Conservation (phyloP, 2,888 invertebrate species). For the Autographa gamma region DNA sequence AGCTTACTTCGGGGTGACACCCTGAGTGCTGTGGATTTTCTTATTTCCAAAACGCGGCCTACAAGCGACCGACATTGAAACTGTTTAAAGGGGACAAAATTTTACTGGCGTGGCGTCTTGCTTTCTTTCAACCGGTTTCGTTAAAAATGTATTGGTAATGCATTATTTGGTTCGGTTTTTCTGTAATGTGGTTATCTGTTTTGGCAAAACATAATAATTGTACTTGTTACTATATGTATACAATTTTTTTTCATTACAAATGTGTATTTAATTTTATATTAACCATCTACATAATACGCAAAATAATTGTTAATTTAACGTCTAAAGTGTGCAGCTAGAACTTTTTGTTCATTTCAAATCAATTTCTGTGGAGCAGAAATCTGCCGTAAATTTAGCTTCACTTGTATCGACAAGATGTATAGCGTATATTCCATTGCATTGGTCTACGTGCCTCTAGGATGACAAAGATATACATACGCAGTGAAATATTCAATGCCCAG, state of each 20-base stretch:
- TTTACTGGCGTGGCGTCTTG: background rate
- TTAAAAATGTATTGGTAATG: background rate
- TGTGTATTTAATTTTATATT: too few species aligned
- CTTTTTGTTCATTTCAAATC: slow-evolving; percentile 26
- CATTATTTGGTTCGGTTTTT: too few species aligned
- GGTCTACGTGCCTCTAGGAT: slow-evolving; percentile 20
- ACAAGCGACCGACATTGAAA: slow-evolving; percentile 26
- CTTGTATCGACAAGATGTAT: slow-evolving; percentile 40
- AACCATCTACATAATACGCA: too few species aligned
- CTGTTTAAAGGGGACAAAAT: slow-evolving; percentile 37
- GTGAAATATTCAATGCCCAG: slow-evolving; percentile 42
- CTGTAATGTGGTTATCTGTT: too few species aligned
- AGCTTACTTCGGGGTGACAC: slow-evolving; percentile 74
- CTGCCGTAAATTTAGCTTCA: slow-evolving; percentile 38
- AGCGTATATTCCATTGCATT: slow-evolving; percentile 30
- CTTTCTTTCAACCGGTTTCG: background rate
- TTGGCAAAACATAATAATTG: too few species aligned
- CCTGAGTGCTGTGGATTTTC: slow-evolving; percentile 70
- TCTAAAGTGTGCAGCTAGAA: background rate
- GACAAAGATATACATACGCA: slow-evolving; percentile 33
- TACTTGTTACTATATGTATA: too few species aligned
- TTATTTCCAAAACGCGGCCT: slow-evolving; percentile 62
- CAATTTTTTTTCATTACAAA: too few species aligned
- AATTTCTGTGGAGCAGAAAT: slow-evolving; percentile 23
- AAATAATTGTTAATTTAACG: background rate